These are phyloP conservation scores for Gerris buenoi DNA, from an alignment of 1,140 invertebrate genomes.

Conservation along the genomic window DNA sequence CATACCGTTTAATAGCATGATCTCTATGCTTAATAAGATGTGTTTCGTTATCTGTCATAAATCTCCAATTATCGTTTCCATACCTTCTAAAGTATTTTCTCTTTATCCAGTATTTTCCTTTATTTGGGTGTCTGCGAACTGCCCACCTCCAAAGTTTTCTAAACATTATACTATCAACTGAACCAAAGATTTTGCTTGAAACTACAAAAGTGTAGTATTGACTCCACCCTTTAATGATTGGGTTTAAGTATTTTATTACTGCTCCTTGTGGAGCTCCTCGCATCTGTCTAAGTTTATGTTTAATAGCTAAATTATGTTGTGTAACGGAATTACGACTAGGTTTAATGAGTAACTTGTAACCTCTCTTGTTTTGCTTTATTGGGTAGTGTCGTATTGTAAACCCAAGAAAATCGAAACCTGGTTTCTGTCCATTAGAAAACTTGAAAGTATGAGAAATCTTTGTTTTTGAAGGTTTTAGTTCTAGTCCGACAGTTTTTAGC, in stretches of 20 bases:
- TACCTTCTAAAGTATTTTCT: conserved; percentile 1
- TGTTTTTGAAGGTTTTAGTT: conserved; percentile 1
- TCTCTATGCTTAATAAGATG: no score
- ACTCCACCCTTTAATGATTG: not conserved
- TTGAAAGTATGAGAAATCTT: not conserved
- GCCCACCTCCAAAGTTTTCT: no score
- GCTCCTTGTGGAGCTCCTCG: not conserved
- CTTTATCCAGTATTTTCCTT: no score
- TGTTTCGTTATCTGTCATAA: not conserved
- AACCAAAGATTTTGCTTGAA: not conserved
- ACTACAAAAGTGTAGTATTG: not conserved
- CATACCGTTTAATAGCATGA: not conserved
- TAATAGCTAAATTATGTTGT: not conserved
- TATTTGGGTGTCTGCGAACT: not conserved
- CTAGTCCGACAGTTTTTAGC: conserved; percentile 1
- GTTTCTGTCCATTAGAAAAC: not conserved
- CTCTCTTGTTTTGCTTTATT: not conserved
- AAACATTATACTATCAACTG: not conserved
- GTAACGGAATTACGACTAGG: not conserved
- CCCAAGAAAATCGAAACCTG: no score
- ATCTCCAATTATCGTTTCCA: not conserved
- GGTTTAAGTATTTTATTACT: not conserved
- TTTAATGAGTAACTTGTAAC: not conserved
- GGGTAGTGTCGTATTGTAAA: no score
- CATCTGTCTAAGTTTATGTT: not conserved